Base-by-base conservation (phyloP, 2,113 vertebrate genomes). In the Scomber scombrus region DNA sequence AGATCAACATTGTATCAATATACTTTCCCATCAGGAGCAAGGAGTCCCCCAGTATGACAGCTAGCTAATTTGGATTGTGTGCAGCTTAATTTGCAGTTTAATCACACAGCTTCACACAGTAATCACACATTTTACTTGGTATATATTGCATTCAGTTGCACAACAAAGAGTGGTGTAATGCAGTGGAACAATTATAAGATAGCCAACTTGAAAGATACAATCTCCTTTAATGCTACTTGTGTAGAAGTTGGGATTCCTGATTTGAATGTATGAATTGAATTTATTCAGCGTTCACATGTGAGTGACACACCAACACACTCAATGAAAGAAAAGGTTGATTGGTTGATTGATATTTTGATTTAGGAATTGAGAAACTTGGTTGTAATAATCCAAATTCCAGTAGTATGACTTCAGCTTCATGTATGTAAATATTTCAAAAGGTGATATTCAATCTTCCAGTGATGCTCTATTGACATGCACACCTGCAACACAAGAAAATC, bases 401-500 rank as follows among this genome's bases (percentile, higher is more conserved):
- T 40, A 2, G 8, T 40, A 9, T 40, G 34, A 9, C 34, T 40
- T 40, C 21, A 63, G 18, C 12, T 14, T 52, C 31, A 16, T 54
- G 26, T 40, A 16, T 21, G 15, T n/a, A n/a, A 76, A 67, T 55
- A 51, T 16, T 54, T 78, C 11, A 58, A 11, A 26, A 31, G 14
- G 43, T 23, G 23, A 46, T 21, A 40, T 57, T 15, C 50, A 67
- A 67, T 79, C 29, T 46, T 16, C 16, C 45, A 78, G 57, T 43
- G 14, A 66, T 19, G 14, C 16, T 23, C 19, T 75, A n/a, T 71
- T 66, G 49, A 60, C 50, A 67, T 52, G 45, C n/a, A 58, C 16
- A 67, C 34, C 55, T 58, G 61, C 50, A 78, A 71, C 51, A 67
- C 19, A 65, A 70, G 14, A 12, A 50, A 54, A 64, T 52, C 15